Evolutionary conservation across 2,113 vertebrate species (phyloP).

Genomic region (Podiceps cristatus): DNA sequence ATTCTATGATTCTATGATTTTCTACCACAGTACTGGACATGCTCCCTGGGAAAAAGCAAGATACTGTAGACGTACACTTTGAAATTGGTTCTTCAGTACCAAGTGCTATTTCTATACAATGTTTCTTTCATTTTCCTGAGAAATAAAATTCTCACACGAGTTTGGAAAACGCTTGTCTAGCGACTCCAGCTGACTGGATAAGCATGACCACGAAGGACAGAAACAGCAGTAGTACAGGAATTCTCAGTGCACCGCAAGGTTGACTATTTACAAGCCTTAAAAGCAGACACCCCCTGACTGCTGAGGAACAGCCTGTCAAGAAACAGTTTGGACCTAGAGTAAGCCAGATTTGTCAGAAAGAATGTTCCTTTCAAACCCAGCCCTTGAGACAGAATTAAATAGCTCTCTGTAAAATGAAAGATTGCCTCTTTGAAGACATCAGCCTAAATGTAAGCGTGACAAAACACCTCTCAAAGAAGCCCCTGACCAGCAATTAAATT

Average conservation of each 20-base stretch:
- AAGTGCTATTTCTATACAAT: background rate
- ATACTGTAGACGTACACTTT: background rate
- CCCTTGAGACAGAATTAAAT: background rate
- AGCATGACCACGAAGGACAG: background rate
- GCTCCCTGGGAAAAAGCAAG: background rate
- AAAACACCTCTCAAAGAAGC: background rate
- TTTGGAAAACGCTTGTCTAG: background rate
- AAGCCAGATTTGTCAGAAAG: background rate
- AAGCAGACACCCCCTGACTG: background rate
- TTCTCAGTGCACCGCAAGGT: background rate
- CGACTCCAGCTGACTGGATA: background rate
- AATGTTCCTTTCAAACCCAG: background rate
- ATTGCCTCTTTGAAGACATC: background rate
- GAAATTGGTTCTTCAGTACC: background rate
- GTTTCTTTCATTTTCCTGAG: background rate
- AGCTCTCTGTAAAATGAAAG: background rate
- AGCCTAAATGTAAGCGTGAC: background rate
- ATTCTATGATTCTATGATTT: too few relatives aligned
- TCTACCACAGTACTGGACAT: background rate
- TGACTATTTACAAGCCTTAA: background rate
- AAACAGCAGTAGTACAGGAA: background rate
- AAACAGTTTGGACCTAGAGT: background rate
- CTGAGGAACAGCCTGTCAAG: background rate
- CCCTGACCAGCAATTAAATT: background rate
- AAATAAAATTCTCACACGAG: background rate